Base-by-base conservation (phyloP, 2,888 invertebrate genomes). In the Bombylius discolor region DNA sequence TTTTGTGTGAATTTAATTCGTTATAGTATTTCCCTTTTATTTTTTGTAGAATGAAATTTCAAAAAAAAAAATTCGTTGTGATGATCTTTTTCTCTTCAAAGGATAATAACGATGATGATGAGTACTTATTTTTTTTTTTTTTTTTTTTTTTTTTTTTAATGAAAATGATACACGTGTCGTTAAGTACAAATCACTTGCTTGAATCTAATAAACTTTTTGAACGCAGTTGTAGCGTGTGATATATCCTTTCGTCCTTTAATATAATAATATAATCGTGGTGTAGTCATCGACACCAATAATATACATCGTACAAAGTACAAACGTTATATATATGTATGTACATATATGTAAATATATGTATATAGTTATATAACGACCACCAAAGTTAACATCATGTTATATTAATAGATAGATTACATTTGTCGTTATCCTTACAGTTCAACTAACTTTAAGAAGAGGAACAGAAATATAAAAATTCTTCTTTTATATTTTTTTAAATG, bases 161-260 rank as follows among this genome's bases (percentile, higher is more conserved):
- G 39, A 51, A 51, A 51, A 51, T 23, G 42, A 51, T 44, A 45
- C 51, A 51, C 51, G 51, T 51, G 51, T 45, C 51, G 42, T 45
- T 51, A 51, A 51, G 51, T 51, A 51, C 32, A 51, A 39, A 51
- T 51, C 51, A 51, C 45, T 45, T 42, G 39, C 39, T 11, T 11
- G 11, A 42, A 42, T 42, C 39, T 42, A 42, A 42, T 42, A 42
- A 11, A 11, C 36, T 9, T 23, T 23, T 23, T 23, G 23, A 23
- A 23, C 23, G 23, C 23, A 23, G 23, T 23, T 23, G 23, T 23
- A 23, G 23, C 23, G 23, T 23, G 23, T 23, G 23, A 23, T 23
- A 23, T 23, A 23, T 23, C 23, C 23, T 23, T 23, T 23, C 23
- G 23, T 23, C 23, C 6, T 36, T 36, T 36, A 9, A 36, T 36